Conservation (phyloP, 2,888 invertebrate genomes). For the Stenurella melanura region DNA sequence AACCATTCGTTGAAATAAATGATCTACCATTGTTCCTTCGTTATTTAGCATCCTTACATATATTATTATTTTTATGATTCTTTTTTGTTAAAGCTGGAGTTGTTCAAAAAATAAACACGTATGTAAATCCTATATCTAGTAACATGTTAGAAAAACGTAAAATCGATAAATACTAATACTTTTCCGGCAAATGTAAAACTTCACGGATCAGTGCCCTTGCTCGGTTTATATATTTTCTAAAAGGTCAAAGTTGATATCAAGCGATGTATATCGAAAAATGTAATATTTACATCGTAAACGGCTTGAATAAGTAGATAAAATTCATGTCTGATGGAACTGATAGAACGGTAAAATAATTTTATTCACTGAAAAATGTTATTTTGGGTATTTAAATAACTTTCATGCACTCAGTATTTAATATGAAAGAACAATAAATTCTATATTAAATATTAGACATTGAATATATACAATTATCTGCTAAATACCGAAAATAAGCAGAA, state of each 20-base stretch:
- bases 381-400: too few relatives aligned
- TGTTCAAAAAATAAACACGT: neutral
- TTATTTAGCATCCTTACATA: neutral
- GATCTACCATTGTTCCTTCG: too few relatives aligned
- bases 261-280: neutral
- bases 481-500: too few relatives aligned
- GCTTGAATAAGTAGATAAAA: neutral
- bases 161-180: constrained; percentile 2
- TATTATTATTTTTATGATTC: neutral
- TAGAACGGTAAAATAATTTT: too few relatives aligned
- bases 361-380: too few relatives aligned
- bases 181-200: neutral
- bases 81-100: neutral
- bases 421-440: too few relatives aligned
- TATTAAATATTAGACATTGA: too few relatives aligned
- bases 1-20: too few relatives aligned
- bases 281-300: neutral
- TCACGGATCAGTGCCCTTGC: constrained; percentile 10
- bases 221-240: constrained; percentile 10
- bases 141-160: neutral
- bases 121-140: too few relatives aligned
- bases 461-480: too few relatives aligned
- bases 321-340: neutral
- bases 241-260: constrained; percentile 6
- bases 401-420: too few relatives aligned